Percentiles rank a stretch among this genome's conserved stretches.
These are phyloP conservation scores for Luscinia luscinia DNA, from an alignment of 2,797 vertebrate species.

Conservation along the genomic window DNA sequence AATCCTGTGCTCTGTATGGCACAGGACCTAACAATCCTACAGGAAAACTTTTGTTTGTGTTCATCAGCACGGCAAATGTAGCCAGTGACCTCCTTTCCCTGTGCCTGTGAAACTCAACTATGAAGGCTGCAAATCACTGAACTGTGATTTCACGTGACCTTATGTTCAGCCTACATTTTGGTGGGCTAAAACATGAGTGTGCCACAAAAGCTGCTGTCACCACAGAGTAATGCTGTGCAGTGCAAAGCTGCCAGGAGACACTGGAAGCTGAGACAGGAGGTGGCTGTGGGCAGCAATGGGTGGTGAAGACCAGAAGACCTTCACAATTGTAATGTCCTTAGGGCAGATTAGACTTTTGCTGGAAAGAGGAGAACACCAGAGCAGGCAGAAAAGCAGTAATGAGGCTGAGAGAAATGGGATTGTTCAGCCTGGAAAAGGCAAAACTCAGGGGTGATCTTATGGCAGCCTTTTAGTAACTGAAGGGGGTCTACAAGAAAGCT, in stretches of 20 bases:
- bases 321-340: background rate
- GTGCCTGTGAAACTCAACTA: background rate
- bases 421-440: background rate
- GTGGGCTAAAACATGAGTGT: background rate
- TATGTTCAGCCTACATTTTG: background rate
- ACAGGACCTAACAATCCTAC: background rate
- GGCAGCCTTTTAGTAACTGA: background rate
- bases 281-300: background rate
- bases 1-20: background rate
- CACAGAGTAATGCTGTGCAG: background rate
- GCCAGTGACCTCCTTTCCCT: background rate
- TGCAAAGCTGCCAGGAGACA: background rate
- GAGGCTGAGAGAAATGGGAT: background rate
- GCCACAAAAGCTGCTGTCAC: background rate
- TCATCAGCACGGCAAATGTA: rapidly evolving
- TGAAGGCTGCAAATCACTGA: background rate
- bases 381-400: background rate
- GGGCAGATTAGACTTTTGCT: background rate
- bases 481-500: background rate
- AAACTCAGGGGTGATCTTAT: background rate
- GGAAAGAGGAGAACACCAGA: background rate
- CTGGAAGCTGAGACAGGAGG: background rate
- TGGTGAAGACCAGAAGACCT: background rate
- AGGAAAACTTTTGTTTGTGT: background rate
- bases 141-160: background rate